A percentile compares a stretch with the other conserved stretches of the same genome.
Evolutionary conservation across 2,888 invertebrate species (phyloP).

Genomic region (Cylindroiulus punctatus): DNA sequence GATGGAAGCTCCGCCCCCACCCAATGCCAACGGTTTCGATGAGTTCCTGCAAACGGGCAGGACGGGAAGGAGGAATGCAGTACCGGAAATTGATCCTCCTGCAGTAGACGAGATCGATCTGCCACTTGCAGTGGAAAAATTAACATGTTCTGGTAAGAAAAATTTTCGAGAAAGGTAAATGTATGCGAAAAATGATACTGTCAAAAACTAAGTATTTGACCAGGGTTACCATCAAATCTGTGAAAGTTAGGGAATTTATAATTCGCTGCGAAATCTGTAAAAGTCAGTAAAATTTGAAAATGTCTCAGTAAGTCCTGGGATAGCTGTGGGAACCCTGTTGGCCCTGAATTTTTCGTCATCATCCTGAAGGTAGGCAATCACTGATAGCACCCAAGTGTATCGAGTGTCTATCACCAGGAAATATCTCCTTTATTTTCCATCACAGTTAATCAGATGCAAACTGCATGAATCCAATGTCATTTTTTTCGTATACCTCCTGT

Average conservation of each 20-base stretch:
- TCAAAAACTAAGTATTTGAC: no score
- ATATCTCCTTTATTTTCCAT: background rate
- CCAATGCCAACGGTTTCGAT: slow-evolving; percentile 68
- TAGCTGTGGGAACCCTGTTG: background rate
- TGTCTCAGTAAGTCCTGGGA: no score
- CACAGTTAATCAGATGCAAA: background rate
- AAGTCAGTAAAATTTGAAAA: no score
- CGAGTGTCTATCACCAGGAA: background rate
- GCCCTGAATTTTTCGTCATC: background rate
- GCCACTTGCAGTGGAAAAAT: slow-evolving; percentile 77
- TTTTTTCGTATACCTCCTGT: background rate
- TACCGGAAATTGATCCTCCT: slow-evolving; percentile 82
- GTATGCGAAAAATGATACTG: no score
- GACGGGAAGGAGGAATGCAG: slow-evolving; percentile 86
- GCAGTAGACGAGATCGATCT: slow-evolving; percentile 69
- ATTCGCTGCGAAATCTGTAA: no score
- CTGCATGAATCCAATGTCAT: background rate
- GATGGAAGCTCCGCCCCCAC: slow-evolving; percentile 60
- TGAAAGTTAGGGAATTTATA: no score
- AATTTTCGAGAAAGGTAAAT: background rate
- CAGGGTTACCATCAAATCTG: no score
- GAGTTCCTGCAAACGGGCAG: slow-evolving; percentile 87
- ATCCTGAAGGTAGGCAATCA: background rate
- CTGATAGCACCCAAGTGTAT: background rate
- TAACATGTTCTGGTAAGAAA: slow-evolving; percentile 69